Percentiles rank a stretch among this genome's conserved stretches.
phyloP scores from a whole-genome alignment of 2,113 vertebrate species.

The Phycodurus eques region DNA sequence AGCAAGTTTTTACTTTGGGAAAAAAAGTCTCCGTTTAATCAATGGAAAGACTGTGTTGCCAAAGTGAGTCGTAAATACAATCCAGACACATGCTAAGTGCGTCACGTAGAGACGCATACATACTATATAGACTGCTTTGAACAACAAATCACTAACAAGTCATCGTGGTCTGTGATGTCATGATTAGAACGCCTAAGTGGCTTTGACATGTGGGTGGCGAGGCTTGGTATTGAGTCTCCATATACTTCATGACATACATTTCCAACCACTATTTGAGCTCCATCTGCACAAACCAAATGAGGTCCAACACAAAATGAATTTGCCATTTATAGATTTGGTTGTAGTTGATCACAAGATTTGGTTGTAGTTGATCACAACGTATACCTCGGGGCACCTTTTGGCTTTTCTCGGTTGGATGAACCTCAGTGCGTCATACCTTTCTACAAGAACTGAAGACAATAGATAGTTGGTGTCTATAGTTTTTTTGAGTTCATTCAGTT shows the following conservation, averaged over 20 bases:
- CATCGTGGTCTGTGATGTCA: slow-evolving; percentile 1
- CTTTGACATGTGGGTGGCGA: slow-evolving; percentile 4
- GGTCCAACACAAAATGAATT: background rate
- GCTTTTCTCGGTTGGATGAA: background rate
- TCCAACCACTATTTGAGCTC: slow-evolving; percentile 15
- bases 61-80: background rate
- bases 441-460: background rate
- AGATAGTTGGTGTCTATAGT: too few species aligned
- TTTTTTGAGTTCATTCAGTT: too few species aligned
- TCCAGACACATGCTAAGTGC: background rate
- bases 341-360: background rate
- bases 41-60: background rate
- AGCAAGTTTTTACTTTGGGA: background rate
- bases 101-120: background rate
- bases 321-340: background rate
- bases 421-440: too few species aligned
- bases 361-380: background rate
- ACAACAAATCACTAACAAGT: background rate
- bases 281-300: background rate
- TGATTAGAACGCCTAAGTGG: background rate
- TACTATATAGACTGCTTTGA: background rate
- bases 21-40: background rate
- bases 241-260: background rate
- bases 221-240: slow-evolving; percentile 23
- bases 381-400: background rate